A percentile compares a stretch with the other conserved stretches of the same genome.
phyloP scores from a whole-genome alignment of 2,888 invertebrate species.

The Trachelus iudaicus region DNA sequence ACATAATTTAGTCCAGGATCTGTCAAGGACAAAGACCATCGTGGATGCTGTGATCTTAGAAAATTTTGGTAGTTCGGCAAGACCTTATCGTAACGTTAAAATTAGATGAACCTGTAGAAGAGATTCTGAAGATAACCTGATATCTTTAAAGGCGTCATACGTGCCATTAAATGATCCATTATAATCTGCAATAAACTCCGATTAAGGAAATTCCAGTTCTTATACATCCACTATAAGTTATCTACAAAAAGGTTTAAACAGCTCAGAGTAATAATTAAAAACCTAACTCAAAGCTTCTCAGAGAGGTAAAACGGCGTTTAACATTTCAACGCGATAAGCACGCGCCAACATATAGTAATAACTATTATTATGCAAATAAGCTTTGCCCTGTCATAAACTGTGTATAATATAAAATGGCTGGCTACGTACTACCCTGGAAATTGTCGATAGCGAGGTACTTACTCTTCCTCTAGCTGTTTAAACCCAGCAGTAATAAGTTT shows the following conservation, averaged over 20 bases:
- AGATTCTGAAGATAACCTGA: too few relatives aligned
- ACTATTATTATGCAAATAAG: constrained; percentile 23
- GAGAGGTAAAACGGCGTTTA: background rate
- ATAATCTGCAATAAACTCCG: too few relatives aligned
- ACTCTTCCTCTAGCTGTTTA: background rate
- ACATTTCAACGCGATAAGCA: constrained; percentile 21
- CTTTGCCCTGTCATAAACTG: background rate
- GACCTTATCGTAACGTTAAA: too few relatives aligned
- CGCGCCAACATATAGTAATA: constrained; percentile 24
- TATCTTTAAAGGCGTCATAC: too few relatives aligned
- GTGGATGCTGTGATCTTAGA: too few relatives aligned
- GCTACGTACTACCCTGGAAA: background rate
- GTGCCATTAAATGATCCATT: too few relatives aligned
- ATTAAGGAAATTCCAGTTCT: background rate
- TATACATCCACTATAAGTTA: background rate
- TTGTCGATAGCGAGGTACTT: background rate
- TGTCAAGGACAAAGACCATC: too few relatives aligned
- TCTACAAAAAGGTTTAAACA: background rate
- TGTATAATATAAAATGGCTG: background rate
- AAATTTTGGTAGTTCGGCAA: too few relatives aligned
- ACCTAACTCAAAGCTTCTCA: background rate
- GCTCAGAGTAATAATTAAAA: background rate
- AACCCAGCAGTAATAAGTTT: background rate
- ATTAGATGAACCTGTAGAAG: too few relatives aligned
- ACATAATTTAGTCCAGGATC: too few relatives aligned